A percentile compares a stretch with the other conserved stretches of the same genome.
Evolutionary conservation across 2,888 invertebrate genomes (phyloP).

Genomic region (Eueremaeus valkanovi): DNA sequence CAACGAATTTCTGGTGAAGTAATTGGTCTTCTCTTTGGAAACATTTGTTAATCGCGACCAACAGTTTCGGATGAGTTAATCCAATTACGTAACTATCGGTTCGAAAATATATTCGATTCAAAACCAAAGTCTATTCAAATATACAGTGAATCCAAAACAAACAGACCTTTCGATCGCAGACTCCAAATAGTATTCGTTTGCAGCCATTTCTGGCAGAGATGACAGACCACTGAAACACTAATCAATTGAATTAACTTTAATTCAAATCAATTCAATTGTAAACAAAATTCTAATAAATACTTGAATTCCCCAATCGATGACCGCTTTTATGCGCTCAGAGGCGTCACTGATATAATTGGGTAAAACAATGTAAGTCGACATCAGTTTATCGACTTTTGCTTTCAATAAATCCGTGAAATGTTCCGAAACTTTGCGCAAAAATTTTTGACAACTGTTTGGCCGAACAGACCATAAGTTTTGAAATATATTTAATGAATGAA

Average conservation of each 20-base stretch:
- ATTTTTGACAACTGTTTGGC: slow-evolving; percentile 27
- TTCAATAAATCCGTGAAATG: background rate
- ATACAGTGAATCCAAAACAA: background rate
- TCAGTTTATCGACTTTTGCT: slow-evolving; percentile 11
- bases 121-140: background rate
- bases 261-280: too few relatives aligned
- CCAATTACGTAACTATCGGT: slow-evolving; percentile 29
- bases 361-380: slow-evolving; percentile 29
- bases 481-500: too few relatives aligned
- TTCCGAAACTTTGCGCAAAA: background rate
- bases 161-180: slow-evolving; percentile 29
- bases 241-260: background rate
- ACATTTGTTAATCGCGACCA: slow-evolving; percentile 19
- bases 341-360: slow-evolving; percentile 37
- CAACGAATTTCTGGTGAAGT: slow-evolving; percentile 2
- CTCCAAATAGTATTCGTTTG: background rate
- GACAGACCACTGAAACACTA: background rate
- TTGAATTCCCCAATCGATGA: slow-evolving; percentile 29
- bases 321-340: background rate
- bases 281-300: background rate
- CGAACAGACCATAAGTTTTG: too few relatives aligned
- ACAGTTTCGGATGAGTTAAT: slow-evolving; percentile 14
- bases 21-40: slow-evolving; percentile 3
- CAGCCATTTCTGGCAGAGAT: background rate
- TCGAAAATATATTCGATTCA: background rate